These are phyloP conservation scores for Leucania comma DNA, from an alignment of 2,888 invertebrate species.

Conservation along the genomic window DNA sequence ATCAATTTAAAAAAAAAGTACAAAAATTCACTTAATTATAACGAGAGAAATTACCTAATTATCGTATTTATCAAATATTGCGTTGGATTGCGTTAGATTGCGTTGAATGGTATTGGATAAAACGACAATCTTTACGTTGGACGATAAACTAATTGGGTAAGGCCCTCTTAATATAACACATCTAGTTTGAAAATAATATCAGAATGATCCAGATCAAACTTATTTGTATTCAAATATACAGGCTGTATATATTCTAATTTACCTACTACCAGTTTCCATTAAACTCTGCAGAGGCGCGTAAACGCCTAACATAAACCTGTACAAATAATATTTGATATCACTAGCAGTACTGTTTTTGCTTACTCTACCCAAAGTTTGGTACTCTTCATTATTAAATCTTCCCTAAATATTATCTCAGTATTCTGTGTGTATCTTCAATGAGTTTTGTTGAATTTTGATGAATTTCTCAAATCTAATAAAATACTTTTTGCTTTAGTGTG, in stretches of 20 bases:
- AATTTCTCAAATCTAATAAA: conserved; percentile 48
- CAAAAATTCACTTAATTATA: too few relatives aligned
- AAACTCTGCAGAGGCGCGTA: conserved; percentile 38
- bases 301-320: conserved; percentile 58
- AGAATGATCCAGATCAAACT: conserved; percentile 10
- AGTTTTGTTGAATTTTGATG: conserved; percentile 59
- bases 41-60: too few relatives aligned
- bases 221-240: conserved; percentile 40
- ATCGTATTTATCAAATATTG: too few relatives aligned
- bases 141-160: too few relatives aligned
- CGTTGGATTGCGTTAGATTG: too few relatives aligned
- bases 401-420: conserved; percentile 69
- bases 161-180: background rate
- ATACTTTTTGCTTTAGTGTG: conserved; percentile 48
- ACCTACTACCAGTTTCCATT: conserved; percentile 36
- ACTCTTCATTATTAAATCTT: conserved; percentile 68
- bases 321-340: conserved; percentile 70
- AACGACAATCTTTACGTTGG: too few relatives aligned
- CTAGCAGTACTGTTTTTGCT: conserved; percentile 70
- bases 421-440: conserved; percentile 60
- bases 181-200: background rate
- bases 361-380: conserved; percentile 65
- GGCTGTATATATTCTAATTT: conserved; percentile 30
- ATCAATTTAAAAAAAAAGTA: too few relatives aligned
- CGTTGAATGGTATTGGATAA: too few relatives aligned